A percentile compares a stretch with the other conserved stretches of the same genome.
Evolutionary conservation across 1,140 invertebrate genomes (phyloP).

Genomic region (Ips nitidus): DNA sequence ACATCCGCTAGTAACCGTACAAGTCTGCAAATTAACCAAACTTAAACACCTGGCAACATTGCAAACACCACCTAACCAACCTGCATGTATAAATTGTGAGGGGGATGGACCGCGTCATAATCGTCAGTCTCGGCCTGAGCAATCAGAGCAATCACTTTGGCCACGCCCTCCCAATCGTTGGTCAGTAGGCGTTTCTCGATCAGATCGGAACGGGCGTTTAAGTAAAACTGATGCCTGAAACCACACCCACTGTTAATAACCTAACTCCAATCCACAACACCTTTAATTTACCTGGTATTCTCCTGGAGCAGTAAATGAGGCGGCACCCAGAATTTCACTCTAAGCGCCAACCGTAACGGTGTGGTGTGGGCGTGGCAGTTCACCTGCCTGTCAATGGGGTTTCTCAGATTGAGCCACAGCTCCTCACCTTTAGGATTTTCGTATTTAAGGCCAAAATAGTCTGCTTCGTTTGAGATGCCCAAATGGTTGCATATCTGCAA

Average conservation of each 20-base stretch:
- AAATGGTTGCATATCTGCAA: conserved; percentile 79
- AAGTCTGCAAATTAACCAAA: conserved; percentile 26
- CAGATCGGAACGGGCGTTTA: conserved; percentile 75
- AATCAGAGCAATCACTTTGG: conserved; percentile 73
- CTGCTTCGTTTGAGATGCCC: conserved; percentile 79
- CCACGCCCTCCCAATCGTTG: conserved; percentile 67
- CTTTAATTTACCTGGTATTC: conserved; percentile 57
- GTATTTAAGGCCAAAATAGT: conserved; percentile 83
- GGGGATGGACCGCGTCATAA: conserved; percentile 62
- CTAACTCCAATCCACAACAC: conserved; percentile 54
- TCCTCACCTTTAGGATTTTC: conserved; percentile 70
- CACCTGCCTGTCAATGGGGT: conserved; percentile 75
- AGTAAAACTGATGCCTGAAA: conserved; percentile 74
- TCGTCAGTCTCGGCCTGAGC: conserved; percentile 72
- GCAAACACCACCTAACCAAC: conserved; percentile 44
- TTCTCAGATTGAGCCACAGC: conserved; percentile 83
- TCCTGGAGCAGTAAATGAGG: conserved; percentile 83
- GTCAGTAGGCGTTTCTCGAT: conserved; percentile 69
- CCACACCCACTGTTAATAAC: conserved; percentile 39
- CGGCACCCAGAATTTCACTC: conserved; percentile 89
- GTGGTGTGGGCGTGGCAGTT: conserved; percentile 58
- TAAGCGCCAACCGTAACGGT: conserved; percentile 59
- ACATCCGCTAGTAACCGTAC: conserved; percentile 47
- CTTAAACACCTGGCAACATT: conserved; percentile 12
- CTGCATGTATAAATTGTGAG: conserved; percentile 62